Conservation (phyloP, 2,797 vertebrate species). For the Malurus leucopterus region DNA sequence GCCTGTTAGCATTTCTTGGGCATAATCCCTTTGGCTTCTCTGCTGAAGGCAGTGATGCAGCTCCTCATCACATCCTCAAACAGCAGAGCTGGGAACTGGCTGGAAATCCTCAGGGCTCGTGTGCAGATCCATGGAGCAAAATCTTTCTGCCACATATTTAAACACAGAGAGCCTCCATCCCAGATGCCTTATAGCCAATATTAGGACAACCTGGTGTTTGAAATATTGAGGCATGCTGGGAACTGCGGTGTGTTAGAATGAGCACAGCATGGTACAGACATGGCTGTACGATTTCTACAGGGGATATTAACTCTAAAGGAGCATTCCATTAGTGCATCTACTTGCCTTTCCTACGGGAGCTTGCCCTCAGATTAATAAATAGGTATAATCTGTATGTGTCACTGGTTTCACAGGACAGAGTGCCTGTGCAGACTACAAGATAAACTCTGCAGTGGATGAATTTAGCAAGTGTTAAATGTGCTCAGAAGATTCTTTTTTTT, state of each 20-base stretch:
- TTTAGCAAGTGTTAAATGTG: background rate
- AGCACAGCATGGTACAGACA: constrained; percentile 7
- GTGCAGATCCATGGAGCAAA: background rate
- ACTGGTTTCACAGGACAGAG: background rate
- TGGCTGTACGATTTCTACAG: background rate
- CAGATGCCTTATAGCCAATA: background rate
- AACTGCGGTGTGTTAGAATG: background rate
- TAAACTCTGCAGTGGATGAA: background rate
- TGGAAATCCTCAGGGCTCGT: background rate
- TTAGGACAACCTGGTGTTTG: background rate
- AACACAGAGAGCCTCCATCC: background rate
- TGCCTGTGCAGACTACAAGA: background rate
- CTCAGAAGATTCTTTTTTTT: background rate
- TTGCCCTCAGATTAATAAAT: constrained; percentile 41
- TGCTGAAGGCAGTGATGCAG: background rate
- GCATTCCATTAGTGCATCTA: constrained; percentile 4
- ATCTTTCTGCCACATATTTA: background rate
- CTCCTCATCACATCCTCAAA: background rate
- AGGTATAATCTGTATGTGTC: constrained; percentile 14
- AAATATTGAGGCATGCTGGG: constrained; percentile 20
- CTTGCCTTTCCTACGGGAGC: constrained; percentile 29
- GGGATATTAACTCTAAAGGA: constrained; percentile 13
- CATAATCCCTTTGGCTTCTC: background rate
- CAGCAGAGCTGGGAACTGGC: background rate
- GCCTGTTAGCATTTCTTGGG: background rate